A percentile compares a stretch with the other conserved stretches of the same genome.
These are phyloP conservation scores for Todus mexicanus DNA, from an alignment of 2,797 vertebrate genomes.

Conservation along the genomic window DNA sequence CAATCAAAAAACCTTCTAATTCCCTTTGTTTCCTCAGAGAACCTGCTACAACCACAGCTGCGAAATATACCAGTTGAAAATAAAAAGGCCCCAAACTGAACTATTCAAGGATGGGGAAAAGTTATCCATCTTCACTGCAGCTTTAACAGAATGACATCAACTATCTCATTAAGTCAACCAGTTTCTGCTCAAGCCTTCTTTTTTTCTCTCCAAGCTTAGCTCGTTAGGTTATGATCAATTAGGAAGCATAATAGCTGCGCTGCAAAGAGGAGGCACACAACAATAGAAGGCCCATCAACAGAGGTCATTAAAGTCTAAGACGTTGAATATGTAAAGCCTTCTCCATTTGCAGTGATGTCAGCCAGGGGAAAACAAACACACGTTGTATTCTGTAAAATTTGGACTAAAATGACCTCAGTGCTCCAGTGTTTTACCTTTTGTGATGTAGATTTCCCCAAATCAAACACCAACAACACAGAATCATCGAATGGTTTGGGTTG, in stretches of 20 bases:
- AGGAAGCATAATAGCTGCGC: not conserved
- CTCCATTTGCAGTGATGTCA: not conserved
- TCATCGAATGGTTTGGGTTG: too few relatives aligned
- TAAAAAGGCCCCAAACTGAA: not conserved
- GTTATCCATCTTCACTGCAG: not conserved
- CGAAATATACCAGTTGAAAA: not conserved
- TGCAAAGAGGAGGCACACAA: not conserved
- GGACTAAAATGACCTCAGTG: not conserved
- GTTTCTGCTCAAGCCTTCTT: not conserved
- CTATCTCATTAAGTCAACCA: not conserved
- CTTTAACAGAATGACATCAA: not conserved
- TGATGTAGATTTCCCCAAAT: too few relatives aligned
- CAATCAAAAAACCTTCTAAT: not conserved
- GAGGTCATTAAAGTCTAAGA: not conserved
- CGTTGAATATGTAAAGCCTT: accelerated
- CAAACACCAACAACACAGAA: too few relatives aligned
- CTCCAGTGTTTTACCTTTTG: not conserved
- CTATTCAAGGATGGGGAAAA: not conserved
- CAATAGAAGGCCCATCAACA: not conserved
- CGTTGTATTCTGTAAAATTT: not conserved
- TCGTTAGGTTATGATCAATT: not conserved
- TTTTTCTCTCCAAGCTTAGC: not conserved
- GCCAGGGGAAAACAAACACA: not conserved
- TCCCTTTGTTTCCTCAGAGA: not conserved
- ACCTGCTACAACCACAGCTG: not conserved